A percentile compares a stretch with the other conserved stretches of the same genome.
phyloP scores from a whole-genome alignment of 2,113 vertebrate species.

The Catagonus wagneri region DNA sequence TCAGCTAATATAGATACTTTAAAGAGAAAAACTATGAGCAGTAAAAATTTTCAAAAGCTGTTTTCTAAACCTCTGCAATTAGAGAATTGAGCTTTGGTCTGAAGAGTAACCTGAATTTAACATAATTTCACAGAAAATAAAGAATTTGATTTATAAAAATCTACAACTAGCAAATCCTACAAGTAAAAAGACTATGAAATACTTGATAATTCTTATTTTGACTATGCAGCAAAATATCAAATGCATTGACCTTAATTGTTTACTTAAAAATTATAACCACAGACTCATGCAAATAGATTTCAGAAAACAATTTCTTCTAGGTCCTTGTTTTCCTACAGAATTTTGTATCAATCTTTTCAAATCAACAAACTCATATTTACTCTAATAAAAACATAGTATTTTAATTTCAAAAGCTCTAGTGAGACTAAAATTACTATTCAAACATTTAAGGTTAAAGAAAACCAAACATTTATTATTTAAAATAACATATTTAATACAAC shows the following conservation, averaged over 20 bases:
- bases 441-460: slow-evolving; percentile 9
- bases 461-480: slow-evolving; percentile 12
- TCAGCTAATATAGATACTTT: not conserved
- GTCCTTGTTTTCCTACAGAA: slow-evolving; percentile 13
- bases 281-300: not conserved
- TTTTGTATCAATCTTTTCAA: slow-evolving; percentile 55
- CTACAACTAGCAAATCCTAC: not conserved
- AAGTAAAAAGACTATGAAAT: slow-evolving; percentile 7
- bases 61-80: slow-evolving; percentile 7
- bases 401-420: slow-evolving; percentile 40
- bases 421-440: slow-evolving; percentile 4
- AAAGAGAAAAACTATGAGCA: not conserved
- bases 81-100: slow-evolving; percentile 50
- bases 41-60: slow-evolving; percentile 15
- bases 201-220: slow-evolving; percentile 59
- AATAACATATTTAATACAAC: not conserved
- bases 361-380: not conserved
- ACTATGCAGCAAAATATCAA: slow-evolving; percentile 26
- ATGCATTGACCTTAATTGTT: slow-evolving; percentile 10
- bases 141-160: slow-evolving; percentile 32
- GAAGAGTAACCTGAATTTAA: not conserved
- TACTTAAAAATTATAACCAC: not conserved
- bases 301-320: slow-evolving; percentile 2
- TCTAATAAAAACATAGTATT: not conserved
- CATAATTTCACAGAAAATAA: slow-evolving; percentile 31